Evolutionary conservation across 2,888 invertebrate genomes (phyloP).

Genomic region (Micropterix aruncella): DNA sequence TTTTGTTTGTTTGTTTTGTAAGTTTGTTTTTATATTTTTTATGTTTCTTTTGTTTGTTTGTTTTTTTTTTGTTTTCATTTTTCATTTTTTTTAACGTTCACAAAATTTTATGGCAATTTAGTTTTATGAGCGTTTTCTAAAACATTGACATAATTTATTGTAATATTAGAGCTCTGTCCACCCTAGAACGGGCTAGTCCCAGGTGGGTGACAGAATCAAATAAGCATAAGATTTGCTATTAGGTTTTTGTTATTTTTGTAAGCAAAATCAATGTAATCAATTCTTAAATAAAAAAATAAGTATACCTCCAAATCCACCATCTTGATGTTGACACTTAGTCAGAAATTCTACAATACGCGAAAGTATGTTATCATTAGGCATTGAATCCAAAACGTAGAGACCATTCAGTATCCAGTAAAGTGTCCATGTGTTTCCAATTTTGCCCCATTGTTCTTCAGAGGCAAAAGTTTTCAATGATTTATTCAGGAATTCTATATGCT

Average conservation of each 20-base stretch:
- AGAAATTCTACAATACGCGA: neutral
- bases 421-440: too few species aligned
- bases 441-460: too few species aligned
- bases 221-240: too few species aligned
- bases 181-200: too few species aligned
- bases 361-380: neutral
- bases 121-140: too few species aligned
- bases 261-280: constrained; percentile 12
- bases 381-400: neutral
- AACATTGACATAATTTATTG: too few species aligned
- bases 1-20: constrained; percentile 5
- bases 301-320: constrained; percentile 14
- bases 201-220: too few species aligned
- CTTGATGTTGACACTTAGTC: constrained; percentile 11
- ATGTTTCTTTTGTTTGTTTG: constrained; percentile 22
- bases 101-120: too few species aligned
- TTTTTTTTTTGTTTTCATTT: constrained; percentile 27
- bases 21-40: constrained; percentile 14
- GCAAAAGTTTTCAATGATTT: too few species aligned
- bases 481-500: neutral
- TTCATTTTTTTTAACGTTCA: constrained; percentile 28
- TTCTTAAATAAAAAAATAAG: too few species aligned
- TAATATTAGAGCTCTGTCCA: too few species aligned
- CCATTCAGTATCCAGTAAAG: neutral
- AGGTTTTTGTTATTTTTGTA: too few species aligned